Percentiles rank a stretch among this genome's conserved stretches.
Conservation (phyloP, 1,140 invertebrate genomes). For the Hermetia illucens region DNA sequence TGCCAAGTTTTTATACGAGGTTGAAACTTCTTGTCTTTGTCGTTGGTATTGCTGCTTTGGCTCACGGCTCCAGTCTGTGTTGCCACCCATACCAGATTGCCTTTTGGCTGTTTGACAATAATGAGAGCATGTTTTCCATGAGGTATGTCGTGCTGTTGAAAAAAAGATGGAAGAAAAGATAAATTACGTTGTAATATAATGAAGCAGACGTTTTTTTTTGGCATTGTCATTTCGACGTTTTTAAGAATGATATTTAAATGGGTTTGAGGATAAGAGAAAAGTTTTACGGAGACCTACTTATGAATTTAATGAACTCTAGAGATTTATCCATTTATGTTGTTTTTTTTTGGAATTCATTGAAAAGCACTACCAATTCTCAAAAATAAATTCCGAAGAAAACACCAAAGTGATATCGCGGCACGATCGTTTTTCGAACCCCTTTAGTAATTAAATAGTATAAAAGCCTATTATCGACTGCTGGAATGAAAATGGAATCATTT, state of each 20-base stretch:
- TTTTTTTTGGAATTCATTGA: too few relatives aligned
- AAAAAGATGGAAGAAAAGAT: conserved; percentile 13
- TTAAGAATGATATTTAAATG: background rate
- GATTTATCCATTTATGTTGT: too few relatives aligned
- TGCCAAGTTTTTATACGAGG: conserved; percentile 53
- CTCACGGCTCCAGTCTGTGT: conserved; percentile 38
- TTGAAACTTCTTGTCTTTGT: conserved; percentile 31
- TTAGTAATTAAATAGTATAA: too few relatives aligned
- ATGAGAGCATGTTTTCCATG: conserved; percentile 72
- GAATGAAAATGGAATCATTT: too few relatives aligned
- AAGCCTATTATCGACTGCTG: too few relatives aligned
- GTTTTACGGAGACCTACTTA: too few relatives aligned
- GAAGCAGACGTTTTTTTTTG: background rate
- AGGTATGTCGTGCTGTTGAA: conserved; percentile 58
- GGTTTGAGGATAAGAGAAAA: background rate
- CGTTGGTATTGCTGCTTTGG: conserved; percentile 20
- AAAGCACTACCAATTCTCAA: too few relatives aligned
- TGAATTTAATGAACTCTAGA: too few relatives aligned
- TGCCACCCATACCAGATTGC: conserved; percentile 66
- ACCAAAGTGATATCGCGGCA: too few relatives aligned
- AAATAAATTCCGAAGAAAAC: too few relatives aligned
- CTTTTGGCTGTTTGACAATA: conserved; percentile 64
- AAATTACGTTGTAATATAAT: conserved; percentile 4
- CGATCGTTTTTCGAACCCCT: too few relatives aligned
- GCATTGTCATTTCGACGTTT: background rate